A percentile compares a stretch with the other conserved stretches of the same genome.
Conservation (phyloP, 2,797 vertebrate genomes). For the Austrolebias charrua region DNA sequence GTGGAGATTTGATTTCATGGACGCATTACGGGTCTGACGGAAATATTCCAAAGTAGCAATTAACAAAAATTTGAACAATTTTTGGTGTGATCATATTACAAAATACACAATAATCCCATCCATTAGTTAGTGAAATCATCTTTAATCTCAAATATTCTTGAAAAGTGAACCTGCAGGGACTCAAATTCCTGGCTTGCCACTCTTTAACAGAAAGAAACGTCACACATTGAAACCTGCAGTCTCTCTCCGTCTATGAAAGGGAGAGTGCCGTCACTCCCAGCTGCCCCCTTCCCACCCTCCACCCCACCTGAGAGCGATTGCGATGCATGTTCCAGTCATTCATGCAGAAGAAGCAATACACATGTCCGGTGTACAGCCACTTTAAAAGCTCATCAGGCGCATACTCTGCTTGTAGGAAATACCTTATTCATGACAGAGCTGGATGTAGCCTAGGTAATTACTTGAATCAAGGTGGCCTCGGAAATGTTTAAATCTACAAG, state of each 20-base stretch:
- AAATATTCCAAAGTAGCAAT: neutral
- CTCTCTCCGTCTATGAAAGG: constrained; percentile 42
- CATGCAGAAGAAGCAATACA: constrained; percentile 95
- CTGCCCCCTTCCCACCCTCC: constrained; percentile 55
- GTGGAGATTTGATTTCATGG: neutral
- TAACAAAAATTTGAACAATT: neutral
- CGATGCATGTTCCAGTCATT: constrained; percentile 87
- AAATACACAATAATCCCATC: no score
- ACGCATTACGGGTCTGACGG: neutral
- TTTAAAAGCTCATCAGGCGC: constrained; percentile 99
- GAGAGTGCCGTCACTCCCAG: constrained; percentile 84
- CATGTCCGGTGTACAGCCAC: constrained; percentile 94
- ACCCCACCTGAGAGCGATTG: constrained; percentile 94
- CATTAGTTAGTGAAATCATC: neutral
- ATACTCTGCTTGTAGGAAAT: constrained; percentile 97
- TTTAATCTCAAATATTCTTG: neutral
- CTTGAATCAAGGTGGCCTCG: constrained; percentile 99
- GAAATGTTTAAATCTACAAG: constrained; percentile 99
- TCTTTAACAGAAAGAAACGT: neutral
- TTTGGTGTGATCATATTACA: neutral
- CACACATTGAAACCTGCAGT: constrained; percentile 41
- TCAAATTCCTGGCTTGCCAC: neutral
- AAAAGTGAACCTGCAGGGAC: neutral
- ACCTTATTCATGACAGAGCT: constrained; percentile 98
- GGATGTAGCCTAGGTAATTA: constrained; percentile 98